Base-by-base conservation (phyloP, 53 echinoderm and acorn worm species). In the Arbacia lixula region DNA sequence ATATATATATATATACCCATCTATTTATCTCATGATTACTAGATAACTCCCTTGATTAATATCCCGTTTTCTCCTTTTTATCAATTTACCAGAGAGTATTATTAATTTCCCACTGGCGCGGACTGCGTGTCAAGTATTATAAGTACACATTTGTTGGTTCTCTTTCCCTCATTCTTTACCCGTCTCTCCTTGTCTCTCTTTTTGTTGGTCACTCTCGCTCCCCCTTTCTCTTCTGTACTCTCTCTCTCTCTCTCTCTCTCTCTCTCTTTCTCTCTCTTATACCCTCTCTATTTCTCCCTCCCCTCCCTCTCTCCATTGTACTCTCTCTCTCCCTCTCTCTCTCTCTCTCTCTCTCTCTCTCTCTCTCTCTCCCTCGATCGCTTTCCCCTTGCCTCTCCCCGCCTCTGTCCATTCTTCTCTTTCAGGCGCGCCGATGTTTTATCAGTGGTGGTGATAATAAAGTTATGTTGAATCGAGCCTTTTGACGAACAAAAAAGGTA, bases 361-460 rank as follows among this genome's bases (percentile, higher is more conserved):
- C 29, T 57, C 34, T 33, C 43, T 69, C 43, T 46, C 14, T 46
- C 14, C 6, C 43, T 69, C 16, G 14, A 26, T 69, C 28, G 27
- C 28, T 17, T 43, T 69, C 12, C 36, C 27, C 28, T 28, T 16
- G 36, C 40, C 36, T 43, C 69, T 69, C 69, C 66, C 66, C 36
- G n/a, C 38, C n/a, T 69, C 69, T 20, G 27, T 69, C 26, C 37
- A 42, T 69, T 27, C 52, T 74, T 53, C 9, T 51, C 53, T 53
- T 49, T 74, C 51, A 43, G 52, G 49, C 5, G 37, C 38, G 24
- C 39, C 12, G 78, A 57, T 77, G 78, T 58, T 77, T 77, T 58
- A 77, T 77, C 78, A 77, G 40, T 25, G 5, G 60, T 58, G 78
- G 60, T 29, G 78, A 77, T 77, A 77, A 77, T 77, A 77, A 77